These are phyloP conservation scores for Acrocephalus kingi DNA, from an alignment of 2,113 vertebrate species.

Conservation along the genomic window DNA sequence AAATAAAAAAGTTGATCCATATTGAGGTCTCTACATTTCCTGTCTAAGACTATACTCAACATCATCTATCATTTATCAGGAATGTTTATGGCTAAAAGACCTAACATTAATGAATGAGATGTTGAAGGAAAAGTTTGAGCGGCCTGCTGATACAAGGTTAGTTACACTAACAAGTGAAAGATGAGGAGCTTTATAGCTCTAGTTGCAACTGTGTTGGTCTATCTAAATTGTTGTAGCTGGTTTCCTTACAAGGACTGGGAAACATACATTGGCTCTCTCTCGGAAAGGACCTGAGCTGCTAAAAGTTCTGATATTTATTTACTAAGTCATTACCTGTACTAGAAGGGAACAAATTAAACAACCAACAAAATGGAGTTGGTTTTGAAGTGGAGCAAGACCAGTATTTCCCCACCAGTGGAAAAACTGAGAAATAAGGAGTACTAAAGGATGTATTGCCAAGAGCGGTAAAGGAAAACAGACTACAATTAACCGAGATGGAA, in stretches of 20 bases:
- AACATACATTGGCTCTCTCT: background rate
- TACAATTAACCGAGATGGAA: slow-evolving; percentile 2
- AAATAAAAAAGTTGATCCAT: background rate
- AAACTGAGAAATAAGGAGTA: background rate
- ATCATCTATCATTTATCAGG: background rate
- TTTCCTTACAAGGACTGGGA: background rate
- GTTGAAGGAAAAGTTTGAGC: background rate
- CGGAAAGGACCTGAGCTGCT: background rate
- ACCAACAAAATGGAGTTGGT: background rate
- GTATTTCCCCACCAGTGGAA: background rate
- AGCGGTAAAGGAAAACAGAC: slow-evolving; percentile 6
- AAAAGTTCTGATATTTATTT: background rate
- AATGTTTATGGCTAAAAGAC: background rate
- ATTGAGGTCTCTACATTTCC: background rate
- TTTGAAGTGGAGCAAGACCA: background rate
- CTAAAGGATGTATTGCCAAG: background rate
- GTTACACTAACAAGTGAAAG: background rate
- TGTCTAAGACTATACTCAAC: background rate
- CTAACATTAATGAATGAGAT: background rate
- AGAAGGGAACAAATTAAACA: background rate
- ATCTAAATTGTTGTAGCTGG: accelerated
- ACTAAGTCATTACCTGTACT: background rate
- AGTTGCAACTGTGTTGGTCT: background rate
- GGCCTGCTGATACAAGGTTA: background rate
- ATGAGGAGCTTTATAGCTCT: background rate